phyloP scores from a whole-genome alignment of 2,888 invertebrate genomes.

The Acronicta leporina region DNA sequence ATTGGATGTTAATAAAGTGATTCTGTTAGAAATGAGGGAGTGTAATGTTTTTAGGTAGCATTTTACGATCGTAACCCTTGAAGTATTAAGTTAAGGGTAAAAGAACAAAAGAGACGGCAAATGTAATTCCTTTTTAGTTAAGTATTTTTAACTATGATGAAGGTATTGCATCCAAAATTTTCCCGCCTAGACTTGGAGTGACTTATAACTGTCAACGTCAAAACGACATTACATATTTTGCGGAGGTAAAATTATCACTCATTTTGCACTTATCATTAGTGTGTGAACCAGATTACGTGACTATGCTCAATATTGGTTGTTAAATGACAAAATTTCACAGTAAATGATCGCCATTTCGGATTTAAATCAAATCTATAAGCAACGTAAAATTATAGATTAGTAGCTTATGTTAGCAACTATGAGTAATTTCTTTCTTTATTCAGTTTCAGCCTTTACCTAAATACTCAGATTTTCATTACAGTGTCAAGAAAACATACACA shows the following conservation, averaged over 20 bases:
- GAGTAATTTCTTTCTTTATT: neutral
- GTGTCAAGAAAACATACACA: too few species aligned
- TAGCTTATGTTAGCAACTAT: too few species aligned
- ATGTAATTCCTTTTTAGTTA: neutral
- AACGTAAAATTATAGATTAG: too few species aligned
- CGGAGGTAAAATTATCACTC: neutral
- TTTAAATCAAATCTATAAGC: too few species aligned
- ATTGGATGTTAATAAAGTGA: constrained; percentile 62
- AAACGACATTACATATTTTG: too few species aligned
- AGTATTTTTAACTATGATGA: neutral
- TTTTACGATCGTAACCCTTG: constrained; percentile 21
- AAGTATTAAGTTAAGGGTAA: constrained; percentile 8
- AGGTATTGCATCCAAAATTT: neutral
- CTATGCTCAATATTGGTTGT: constrained; percentile 7
- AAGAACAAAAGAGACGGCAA: constrained; percentile 2
- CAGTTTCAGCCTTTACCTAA: neutral
- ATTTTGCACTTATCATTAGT: constrained; percentile 19
- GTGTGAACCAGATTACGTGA: constrained; percentile 26
- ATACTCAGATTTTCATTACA: too few species aligned
- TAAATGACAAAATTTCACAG: neutral
- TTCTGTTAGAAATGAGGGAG: constrained; percentile 47
- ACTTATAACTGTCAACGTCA: too few species aligned
- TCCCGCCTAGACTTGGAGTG: neutral
- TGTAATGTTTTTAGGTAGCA: constrained; percentile 31
- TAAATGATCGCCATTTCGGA: neutral